Percentiles rank a stretch among this genome's conserved stretches.
Evolutionary conservation across 2,113 vertebrate genomes (phyloP).

Genomic region (Climacteris rufus): DNA sequence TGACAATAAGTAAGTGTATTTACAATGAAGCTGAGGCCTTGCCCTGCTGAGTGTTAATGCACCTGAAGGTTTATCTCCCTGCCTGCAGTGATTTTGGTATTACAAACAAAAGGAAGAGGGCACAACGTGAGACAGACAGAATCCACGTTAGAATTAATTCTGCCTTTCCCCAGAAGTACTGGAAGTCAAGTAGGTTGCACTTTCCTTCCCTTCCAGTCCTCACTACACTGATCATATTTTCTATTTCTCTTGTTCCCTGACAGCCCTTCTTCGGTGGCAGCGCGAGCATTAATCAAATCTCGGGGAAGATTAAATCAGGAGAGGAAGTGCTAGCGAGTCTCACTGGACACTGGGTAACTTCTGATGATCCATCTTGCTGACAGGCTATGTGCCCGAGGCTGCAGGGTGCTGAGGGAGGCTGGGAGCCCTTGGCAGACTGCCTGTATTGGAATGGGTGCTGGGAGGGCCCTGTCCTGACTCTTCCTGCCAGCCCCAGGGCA

Average conservation of each 20-base stretch:
- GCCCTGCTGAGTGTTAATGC: neutral
- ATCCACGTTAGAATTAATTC: neutral
- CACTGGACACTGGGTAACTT: slow-evolving; percentile 88
- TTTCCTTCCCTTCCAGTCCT: neutral
- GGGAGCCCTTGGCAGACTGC: neutral
- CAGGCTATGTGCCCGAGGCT: neutral
- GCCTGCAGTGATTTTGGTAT: neutral
- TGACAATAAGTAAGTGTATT: neutral
- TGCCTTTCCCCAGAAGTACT: neutral
- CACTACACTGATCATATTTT: neutral
- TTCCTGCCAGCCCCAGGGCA: neutral
- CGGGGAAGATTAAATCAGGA: slow-evolving; percentile 85
- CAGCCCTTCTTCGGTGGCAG: slow-evolving; percentile 92
- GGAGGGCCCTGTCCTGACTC: neutral
- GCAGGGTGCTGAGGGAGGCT: neutral
- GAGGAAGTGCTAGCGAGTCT: slow-evolving; percentile 85
- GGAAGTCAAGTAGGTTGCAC: neutral
- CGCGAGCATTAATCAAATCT: slow-evolving; percentile 87
- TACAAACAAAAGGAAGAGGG: neutral
- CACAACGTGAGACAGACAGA: neutral
- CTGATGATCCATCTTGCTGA: neutral
- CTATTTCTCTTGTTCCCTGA: neutral
- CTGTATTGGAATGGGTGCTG: rapidly evolving
- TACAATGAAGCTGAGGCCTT: neutral
- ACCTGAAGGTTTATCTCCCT: neutral